phyloP scores from a whole-genome alignment of 1,140 invertebrate species.

The Drosophila aff. region DNA sequence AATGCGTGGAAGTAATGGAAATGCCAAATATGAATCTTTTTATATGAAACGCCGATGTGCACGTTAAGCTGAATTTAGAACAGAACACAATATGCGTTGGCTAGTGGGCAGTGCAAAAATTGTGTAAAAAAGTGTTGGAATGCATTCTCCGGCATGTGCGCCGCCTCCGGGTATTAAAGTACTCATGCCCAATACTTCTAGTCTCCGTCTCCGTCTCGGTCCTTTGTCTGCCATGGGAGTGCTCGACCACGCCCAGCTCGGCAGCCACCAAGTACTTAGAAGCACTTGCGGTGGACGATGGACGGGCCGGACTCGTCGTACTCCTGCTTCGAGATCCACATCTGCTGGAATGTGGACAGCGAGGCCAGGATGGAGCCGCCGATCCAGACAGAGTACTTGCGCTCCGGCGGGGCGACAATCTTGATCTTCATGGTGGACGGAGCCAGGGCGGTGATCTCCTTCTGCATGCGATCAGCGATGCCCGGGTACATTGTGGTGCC shows the following conservation, averaged over 20 bases:
- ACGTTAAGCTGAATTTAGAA: conserved; percentile 68
- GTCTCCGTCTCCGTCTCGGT: conserved; percentile 13
- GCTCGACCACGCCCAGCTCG: conserved; percentile 72
- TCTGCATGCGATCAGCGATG: conserved; percentile 94
- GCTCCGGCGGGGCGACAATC: conserved; percentile 96
- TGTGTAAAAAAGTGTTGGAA: conserved; percentile 39
- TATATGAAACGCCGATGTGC: conserved; percentile 63
- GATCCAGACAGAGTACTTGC: conserved; percentile 97
- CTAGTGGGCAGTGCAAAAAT: conserved; percentile 55
- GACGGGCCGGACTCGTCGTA: conserved; percentile 97
- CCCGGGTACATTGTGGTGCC: conserved; percentile 92
- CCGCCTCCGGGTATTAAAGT: conserved; percentile 36
- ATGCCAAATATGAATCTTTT: conserved; percentile 60
- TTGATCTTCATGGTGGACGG: conserved; percentile 97
- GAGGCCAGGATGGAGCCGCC: conserved; percentile 94
- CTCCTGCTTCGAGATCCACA: conserved; percentile 98
- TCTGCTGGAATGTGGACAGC: conserved; percentile 95
- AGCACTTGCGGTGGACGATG: conserved; percentile 97
- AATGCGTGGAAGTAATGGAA: conserved; percentile 61
- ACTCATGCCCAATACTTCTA: conserved; percentile 30
- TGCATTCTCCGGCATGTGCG: conserved; percentile 32
- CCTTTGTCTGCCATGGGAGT: conserved; percentile 27
- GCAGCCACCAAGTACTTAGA: conserved; percentile 88
- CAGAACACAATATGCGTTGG: conserved; percentile 58
- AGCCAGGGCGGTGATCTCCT: conserved; percentile 94